Base-by-base conservation (phyloP, 2,888 invertebrate species). In the Sminthurides aquaticus region DNA sequence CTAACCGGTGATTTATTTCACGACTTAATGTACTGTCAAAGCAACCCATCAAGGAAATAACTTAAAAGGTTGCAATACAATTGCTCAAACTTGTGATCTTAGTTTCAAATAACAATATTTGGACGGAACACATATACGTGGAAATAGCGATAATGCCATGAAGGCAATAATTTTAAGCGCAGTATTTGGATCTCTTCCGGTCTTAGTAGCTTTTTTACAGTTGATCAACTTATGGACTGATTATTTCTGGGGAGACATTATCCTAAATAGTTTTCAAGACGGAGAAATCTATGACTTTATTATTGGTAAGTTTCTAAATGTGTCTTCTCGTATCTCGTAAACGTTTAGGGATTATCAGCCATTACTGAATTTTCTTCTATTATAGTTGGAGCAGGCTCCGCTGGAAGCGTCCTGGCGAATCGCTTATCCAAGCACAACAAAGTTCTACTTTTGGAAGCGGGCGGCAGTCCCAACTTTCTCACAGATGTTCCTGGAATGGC, bases 381-480 rank as follows among this genome's bases (percentile, higher is more conserved):
- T n/a, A n/a, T n/a, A 72, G 72, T 72, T 48, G 72, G 72, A 34
- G 67, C 68, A 15, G 72, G 73, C 1, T 66, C 66, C 1, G 70
- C 71, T 18, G 72, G 72, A 22, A 59, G 68, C 0, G 66, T 68
- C 2, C 48, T 72, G 1, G 67, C 69, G 3, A 68, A 72, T 58
- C 27, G 72, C 18, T 55, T 72, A 3, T 70, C 70, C 0, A 73
- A 67, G 34, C 65, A 73, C 57, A 67, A 69, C 58, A 67, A 69
- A 59, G 73, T 70, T 1, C 34, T 70, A 15, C 24, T 69, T 11
- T 25, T 70, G 20, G 70, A 70, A 64, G 71, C 71, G 3, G 73
- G 73, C 1, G 71, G 71, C 8, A 64, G 65, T 15, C 70, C 73
- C 11, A 26, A 66, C 27, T 68, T 64, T 43, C 60, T 69, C 24